Base-by-base conservation (phyloP, 2,888 invertebrate species). In the Nasonovia ribisnigri region DNA sequence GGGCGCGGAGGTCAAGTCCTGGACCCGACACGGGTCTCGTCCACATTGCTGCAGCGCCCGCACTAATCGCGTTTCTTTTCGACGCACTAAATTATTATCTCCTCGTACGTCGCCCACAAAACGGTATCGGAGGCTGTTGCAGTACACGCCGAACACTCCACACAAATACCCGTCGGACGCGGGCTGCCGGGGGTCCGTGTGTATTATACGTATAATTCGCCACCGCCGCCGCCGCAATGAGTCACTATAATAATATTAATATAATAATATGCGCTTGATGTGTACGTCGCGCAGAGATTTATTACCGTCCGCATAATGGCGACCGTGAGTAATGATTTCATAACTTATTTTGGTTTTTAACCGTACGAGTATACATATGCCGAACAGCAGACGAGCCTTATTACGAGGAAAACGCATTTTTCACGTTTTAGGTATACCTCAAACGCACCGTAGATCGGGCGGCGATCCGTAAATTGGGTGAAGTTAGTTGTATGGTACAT, bases 1-100 rank as follows among this genome's bases (percentile, higher is more conserved):
- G 51, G 77, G 84, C 54, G 88, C 77, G 46, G 88, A 92, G 92
- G 92, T 92, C 92, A 92, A 88, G 60, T 60, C 46, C 46, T 87
- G 43, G 86, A 67, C 60, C 91, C 46, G 51, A 57, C n/a, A 46
- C 87, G 60, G 46, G 48, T 60, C 91, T 86, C 54, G 84, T 91
- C 77, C n/a, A n/a, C n/a, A n/a, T 77, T 20, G 36, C 77, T 36
- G 77, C 36, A 77, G 77, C 8, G 77, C 77, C 77, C 36, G 51
- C 84, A 48, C 48, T 84, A 91, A 91, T 91, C 77, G 48, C 42
- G 84, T 42, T 91, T 89, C 57, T 67, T 67, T 67, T n/a, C 20
- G 43, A 90, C 90, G 67, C 43, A 46, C 46, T 67, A 77, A 77
- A 77, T 77, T 77, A 77, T 77, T 77, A 67, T 90, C 16, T 88